Conservation (phyloP, 2,113 vertebrate species). For the Platichthys flesus region DNA sequence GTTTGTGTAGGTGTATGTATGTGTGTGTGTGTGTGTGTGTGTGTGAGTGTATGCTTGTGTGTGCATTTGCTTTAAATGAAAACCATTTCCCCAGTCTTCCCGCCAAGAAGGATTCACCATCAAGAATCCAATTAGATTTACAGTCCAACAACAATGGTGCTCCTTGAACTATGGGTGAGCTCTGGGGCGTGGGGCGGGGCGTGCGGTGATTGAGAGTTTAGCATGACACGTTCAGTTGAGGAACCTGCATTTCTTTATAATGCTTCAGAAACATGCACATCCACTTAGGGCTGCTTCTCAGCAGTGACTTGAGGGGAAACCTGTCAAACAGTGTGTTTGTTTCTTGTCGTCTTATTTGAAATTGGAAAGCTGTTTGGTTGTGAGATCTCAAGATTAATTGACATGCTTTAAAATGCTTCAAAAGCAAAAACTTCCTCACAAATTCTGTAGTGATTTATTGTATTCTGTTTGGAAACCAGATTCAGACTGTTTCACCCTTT, state of each 20-base stretch:
- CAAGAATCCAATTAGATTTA: constrained; percentile 59
- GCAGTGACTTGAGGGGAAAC: constrained; percentile 8
- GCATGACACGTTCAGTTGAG: constrained; percentile 9
- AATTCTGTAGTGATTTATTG: no score
- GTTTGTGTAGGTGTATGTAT: not conserved
- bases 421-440: not conserved
- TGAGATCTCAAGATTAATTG: constrained; percentile 13
- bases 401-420: not conserved
- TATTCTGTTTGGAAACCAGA: not conserved
- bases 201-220: not conserved
- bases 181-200: not conserved
- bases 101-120: constrained; percentile 30
- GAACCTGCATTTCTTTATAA: constrained; percentile 28
- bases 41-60: not conserved
- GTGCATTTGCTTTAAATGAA: constrained; percentile 35
- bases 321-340: constrained; percentile 27
- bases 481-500: constrained; percentile 3
- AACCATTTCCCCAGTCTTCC: constrained; percentile 31
- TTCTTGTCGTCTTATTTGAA: constrained; percentile 4
- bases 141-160: constrained; percentile 29
- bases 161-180: constrained; percentile 10
- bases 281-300: not conserved
- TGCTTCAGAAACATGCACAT: not conserved
- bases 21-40: constrained; percentile 4
- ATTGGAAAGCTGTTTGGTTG: constrained; percentile 27